These are phyloP conservation scores for Gobio gobio DNA, from an alignment of 2,113 vertebrate species.

Conservation along the genomic window DNA sequence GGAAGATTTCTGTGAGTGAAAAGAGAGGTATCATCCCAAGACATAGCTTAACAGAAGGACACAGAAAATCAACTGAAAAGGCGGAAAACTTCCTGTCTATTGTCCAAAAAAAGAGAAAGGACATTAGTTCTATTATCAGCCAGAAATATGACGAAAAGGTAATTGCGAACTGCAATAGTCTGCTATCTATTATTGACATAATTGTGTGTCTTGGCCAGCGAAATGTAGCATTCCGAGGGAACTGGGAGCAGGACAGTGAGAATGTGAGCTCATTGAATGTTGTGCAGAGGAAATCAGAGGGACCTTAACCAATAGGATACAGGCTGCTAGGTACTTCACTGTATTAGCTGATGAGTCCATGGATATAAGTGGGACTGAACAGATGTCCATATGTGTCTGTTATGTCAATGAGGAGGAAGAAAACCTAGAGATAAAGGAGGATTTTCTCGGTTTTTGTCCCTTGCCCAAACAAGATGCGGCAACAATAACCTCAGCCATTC, in stretches of 20 bases:
- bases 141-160: slow-evolving; percentile 28
- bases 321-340: too few species aligned
- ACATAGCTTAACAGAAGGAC: slow-evolving; percentile 26
- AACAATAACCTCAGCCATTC: too few species aligned
- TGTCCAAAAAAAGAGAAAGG: slow-evolving; percentile 33
- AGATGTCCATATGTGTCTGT: too few species aligned
- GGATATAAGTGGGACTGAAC: too few species aligned
- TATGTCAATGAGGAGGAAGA: too few species aligned
- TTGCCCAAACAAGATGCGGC: too few species aligned
- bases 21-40: slow-evolving; percentile 43
- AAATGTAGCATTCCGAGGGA: slow-evolving; percentile 15
- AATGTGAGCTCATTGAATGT: too few species aligned
- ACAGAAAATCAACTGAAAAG: slow-evolving; percentile 3
- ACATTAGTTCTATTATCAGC: slow-evolving; percentile 39
- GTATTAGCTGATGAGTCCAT: too few species aligned
- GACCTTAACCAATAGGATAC: too few species aligned
- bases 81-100: slow-evolving; percentile 30
- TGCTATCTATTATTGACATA: slow-evolving; percentile 18
- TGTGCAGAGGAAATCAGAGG: too few species aligned
- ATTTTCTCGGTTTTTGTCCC: too few species aligned
- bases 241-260: slow-evolving; percentile 7
- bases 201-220: slow-evolving; percentile 34
- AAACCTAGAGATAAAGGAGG: too few species aligned
- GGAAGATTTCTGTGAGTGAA: slow-evolving; percentile 28
- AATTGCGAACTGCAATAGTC: slow-evolving; percentile 29